A percentile compares a stretch with the other conserved stretches of the same genome.
Conservation (phyloP, 2,113 vertebrate genomes). For the Aegithalos caudatus region DNA sequence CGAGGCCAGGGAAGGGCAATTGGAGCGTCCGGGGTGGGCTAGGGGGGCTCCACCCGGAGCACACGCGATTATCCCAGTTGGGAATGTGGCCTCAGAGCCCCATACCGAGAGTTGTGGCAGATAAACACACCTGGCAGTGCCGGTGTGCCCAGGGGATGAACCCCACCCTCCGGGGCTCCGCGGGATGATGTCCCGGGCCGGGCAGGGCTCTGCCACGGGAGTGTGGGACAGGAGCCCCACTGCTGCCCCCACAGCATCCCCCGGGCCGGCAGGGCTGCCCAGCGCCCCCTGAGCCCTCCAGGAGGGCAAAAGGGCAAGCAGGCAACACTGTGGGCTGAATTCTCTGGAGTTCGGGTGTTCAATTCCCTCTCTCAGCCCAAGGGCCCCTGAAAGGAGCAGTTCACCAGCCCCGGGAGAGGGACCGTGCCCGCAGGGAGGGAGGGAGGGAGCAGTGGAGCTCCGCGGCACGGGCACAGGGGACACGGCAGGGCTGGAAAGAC, state of each 20-base stretch:
- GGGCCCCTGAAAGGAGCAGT: neutral
- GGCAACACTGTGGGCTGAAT: accelerated
- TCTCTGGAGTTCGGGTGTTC: neutral
- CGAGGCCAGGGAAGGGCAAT: accelerated
- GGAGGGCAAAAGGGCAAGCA: too few relatives aligned
- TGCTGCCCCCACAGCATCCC: neutral
- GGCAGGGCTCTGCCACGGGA: neutral
- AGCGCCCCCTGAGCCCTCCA: accelerated
- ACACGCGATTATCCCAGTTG: accelerated
- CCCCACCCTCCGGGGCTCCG: neutral
- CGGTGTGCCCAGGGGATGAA: neutral
- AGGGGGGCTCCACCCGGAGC: too few relatives aligned
- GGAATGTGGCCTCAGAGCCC: neutral
- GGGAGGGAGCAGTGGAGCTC: too few relatives aligned
- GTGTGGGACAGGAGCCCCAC: accelerated
- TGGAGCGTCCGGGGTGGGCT: accelerated
- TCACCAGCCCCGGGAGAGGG: neutral
- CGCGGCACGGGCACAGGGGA: too few relatives aligned
- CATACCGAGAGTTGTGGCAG: accelerated
- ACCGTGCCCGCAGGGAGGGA: neutral
- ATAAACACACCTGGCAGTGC: neutral
- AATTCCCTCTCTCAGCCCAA: accelerated
- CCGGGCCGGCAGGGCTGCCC: neutral
- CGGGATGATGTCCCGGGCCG: too few relatives aligned
- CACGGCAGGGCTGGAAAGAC: too few relatives aligned